Base-by-base conservation (phyloP, 1,140 invertebrate species). In the Macrobrachium rosenbergii region DNA sequence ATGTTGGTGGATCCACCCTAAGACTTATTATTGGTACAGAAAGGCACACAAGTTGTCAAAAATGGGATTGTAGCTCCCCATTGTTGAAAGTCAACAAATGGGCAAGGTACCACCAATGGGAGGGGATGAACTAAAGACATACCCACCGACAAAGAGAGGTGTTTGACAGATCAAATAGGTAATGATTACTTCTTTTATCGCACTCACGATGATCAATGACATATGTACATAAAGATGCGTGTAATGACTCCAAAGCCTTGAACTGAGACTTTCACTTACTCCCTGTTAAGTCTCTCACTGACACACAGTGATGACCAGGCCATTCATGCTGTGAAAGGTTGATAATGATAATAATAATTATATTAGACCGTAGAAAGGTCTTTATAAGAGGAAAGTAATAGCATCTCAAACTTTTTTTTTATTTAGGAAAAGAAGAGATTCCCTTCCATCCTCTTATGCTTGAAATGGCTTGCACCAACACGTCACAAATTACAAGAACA, bases 21-120 rank as follows among this genome's bases (percentile, higher is more conserved):
- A 69, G 84, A 81, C 79, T 67, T 87, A 62, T 80, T 81, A 87
- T 81, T 73, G 82, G 78, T 87, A 87, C 84, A 73, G 84, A 87
- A 87, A 87, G 84, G 84, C 84, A 87, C 84, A 87, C 84, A 87
- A 87, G 84, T 87, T 87, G 84, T 87, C 84, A 87, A 87, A 87
- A 87, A 87, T 87, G 67, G 82, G 82, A 73, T 83, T n/a, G 67
- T 72, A 72, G 67, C 76, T 23, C 75, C 82, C 82, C 82, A 83
- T 63, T 43, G 82, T 83, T 83, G 82, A 75, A 37, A 75, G 23
- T 75, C 23, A 23, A 81, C 79, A 81, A 81, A 81, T 81, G 79
- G 79, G 62, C 62, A 81, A 81, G 79, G 79, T 81, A 81, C 79
- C 79, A 81, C 79, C 79, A 67, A 64, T 60, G 79, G 79, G 45